Percentiles rank a stretch among this genome's conserved stretches.
Conservation (phyloP, 1,140 invertebrate genomes). For the Tetramorium simillimum region DNA sequence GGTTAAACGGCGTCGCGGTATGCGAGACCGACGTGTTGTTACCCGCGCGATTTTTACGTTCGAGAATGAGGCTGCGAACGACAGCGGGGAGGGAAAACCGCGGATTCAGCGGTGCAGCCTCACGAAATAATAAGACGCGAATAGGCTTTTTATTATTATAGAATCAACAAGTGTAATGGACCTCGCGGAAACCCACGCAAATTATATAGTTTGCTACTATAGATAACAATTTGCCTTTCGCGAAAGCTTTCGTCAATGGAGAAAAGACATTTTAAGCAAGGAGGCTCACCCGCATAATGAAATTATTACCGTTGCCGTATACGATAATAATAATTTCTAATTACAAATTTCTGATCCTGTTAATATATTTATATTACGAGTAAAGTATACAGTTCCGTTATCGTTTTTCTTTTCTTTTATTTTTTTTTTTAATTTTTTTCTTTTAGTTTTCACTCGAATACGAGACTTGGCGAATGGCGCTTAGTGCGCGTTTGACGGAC, state of each 20-base stretch:
- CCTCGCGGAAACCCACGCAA: neutral
- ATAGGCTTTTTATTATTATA: neutral
- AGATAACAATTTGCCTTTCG: neutral
- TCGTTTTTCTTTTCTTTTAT: constrained; percentile 25
- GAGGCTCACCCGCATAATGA: neutral
- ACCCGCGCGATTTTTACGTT: constrained; percentile 2
- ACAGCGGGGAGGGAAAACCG: neutral
- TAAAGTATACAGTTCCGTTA: neutral
- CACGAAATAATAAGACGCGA: constrained; percentile 2
- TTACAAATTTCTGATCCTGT: constrained; percentile 3
- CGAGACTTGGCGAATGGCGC: constrained; percentile 6
- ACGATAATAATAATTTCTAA: neutral
- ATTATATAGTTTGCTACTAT: neutral
- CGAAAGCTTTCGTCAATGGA: constrained; percentile 4
- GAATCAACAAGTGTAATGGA: neutral
- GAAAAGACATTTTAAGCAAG: constrained; percentile 8
- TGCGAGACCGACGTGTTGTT: neutral
- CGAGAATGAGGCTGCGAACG: neutral
- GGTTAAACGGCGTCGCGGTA: neutral
- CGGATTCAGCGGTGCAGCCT: neutral
- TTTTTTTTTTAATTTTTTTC: neutral
- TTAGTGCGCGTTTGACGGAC: constrained; percentile 17
- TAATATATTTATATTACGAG: neutral
- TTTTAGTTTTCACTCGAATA: neutral
- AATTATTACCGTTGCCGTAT: neutral